Conservation (phyloP, 1,140 invertebrate genomes). For the Mya arenaria region DNA sequence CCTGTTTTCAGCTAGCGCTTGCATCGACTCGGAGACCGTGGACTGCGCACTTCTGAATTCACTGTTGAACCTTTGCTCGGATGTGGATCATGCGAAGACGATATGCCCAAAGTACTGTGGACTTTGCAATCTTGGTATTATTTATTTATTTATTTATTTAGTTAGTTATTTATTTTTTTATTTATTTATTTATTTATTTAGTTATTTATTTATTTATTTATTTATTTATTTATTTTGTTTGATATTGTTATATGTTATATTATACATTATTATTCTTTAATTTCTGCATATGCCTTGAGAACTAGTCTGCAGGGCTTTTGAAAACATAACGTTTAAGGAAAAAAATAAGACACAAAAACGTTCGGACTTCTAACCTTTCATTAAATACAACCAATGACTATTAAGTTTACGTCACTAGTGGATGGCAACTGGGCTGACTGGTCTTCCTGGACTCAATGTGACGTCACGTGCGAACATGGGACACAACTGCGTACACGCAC, state of each 20-base stretch:
- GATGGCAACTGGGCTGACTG: background rate
- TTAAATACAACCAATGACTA: background rate
- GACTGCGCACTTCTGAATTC: background rate
- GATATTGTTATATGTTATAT: too few relatives aligned
- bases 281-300: too few relatives aligned
- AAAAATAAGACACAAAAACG: too few relatives aligned
- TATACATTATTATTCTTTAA: too few relatives aligned
- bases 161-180: too few relatives aligned
- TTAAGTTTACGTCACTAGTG: background rate
- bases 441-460: slow-evolving; percentile 5
- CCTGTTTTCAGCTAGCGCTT: background rate
- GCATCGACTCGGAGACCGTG: background rate
- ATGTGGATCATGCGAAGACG: background rate
- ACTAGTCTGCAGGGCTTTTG: too few relatives aligned
- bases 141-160: too few relatives aligned
- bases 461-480: background rate
- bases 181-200: too few relatives aligned
- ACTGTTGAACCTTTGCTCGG: slow-evolving; percentile 1
- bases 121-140: slow-evolving; percentile 5
- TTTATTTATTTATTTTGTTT: too few relatives aligned
- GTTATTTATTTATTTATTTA: too few relatives aligned
- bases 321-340: too few relatives aligned
- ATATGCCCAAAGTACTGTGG: slow-evolving; percentile 6
- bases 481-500: background rate
- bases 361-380: background rate